phyloP scores from a whole-genome alignment of 2,113 vertebrate genomes.

The Nothoprocta perdicaria region DNA sequence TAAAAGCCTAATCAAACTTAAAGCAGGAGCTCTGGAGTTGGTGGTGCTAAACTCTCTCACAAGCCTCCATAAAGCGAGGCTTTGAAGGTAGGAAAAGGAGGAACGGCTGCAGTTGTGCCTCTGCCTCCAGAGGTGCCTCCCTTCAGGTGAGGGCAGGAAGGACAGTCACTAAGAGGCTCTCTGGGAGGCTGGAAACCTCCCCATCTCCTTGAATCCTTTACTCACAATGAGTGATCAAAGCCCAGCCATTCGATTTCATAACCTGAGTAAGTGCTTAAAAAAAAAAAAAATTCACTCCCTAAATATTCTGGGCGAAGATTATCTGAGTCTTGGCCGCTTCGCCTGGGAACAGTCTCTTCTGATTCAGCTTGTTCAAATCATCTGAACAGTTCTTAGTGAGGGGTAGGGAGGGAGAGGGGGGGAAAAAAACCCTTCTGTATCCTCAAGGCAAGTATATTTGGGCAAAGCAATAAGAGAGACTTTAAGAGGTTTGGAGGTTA shows the following conservation, averaged over 20 bases:
- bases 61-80: rapidly evolving
- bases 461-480: conserved; percentile 63
- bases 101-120: too few relatives aligned
- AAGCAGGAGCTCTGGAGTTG: rapidly evolving
- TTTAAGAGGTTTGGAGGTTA: conserved; percentile 71
- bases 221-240: background rate
- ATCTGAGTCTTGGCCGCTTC: background rate
- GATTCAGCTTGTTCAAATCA: conserved; percentile 62
- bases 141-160: background rate
- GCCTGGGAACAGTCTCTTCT: conserved; percentile 25
- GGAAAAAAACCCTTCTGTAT: conserved; percentile 14
- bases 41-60: background rate
- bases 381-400: conserved; percentile 9
- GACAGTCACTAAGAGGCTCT: background rate
- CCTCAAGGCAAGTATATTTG: conserved; percentile 72
- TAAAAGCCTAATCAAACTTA: background rate
- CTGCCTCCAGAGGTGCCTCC: background rate
- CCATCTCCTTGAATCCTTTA: background rate
- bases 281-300: background rate
- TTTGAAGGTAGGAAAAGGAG: background rate
- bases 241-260: rapidly evolving
- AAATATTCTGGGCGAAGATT: background rate
- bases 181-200: background rate
- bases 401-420: background rate
- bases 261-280: rapidly evolving